Evolutionary conservation across 2,888 invertebrate genomes (phyloP).

Genomic region (Lissonota sp.): DNA sequence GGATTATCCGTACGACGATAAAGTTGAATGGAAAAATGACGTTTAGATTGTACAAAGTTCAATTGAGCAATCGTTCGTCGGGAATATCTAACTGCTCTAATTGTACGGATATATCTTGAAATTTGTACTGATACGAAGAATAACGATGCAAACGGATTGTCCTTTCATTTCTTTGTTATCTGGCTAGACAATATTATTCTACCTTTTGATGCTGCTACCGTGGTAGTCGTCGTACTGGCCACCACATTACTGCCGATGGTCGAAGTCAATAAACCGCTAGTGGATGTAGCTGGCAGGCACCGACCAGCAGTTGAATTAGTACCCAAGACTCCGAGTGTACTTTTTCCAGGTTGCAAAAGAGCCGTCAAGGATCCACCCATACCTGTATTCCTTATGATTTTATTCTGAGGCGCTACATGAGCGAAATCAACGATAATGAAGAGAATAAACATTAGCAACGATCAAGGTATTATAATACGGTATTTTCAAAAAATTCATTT

Average conservation of each 20-base stretch:
- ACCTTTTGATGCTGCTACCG: conserved; percentile 77
- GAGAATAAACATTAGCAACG: neutral
- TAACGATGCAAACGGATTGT: neutral
- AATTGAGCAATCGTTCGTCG: neutral
- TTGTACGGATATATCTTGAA: neutral
- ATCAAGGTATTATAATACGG: neutral
- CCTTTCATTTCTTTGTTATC: conserved; percentile 52
- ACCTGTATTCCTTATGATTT: conserved; percentile 56
- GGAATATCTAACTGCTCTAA: neutral
- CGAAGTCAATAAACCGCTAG: conserved; percentile 75
- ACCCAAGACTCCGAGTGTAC: conserved; percentile 65
- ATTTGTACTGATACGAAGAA: neutral
- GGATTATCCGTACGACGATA: neutral
- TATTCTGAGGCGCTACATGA: conserved; percentile 64
- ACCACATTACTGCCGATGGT: conserved; percentile 64
- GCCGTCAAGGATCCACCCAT: conserved; percentile 70
- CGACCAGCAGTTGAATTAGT: conserved; percentile 65
- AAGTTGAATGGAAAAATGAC: neutral
- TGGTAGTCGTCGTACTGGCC: conserved; percentile 68
- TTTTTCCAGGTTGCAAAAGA: conserved; percentile 76
- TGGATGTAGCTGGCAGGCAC: conserved; percentile 63
- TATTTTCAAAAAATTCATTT: too few relatives aligned
- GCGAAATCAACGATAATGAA: neutral
- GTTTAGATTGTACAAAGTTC: too few relatives aligned
- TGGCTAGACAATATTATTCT: conserved; percentile 75